These are phyloP conservation scores for Cyprinella venusta DNA, from an alignment of 2,797 vertebrate genomes.

Conservation along the genomic window DNA sequence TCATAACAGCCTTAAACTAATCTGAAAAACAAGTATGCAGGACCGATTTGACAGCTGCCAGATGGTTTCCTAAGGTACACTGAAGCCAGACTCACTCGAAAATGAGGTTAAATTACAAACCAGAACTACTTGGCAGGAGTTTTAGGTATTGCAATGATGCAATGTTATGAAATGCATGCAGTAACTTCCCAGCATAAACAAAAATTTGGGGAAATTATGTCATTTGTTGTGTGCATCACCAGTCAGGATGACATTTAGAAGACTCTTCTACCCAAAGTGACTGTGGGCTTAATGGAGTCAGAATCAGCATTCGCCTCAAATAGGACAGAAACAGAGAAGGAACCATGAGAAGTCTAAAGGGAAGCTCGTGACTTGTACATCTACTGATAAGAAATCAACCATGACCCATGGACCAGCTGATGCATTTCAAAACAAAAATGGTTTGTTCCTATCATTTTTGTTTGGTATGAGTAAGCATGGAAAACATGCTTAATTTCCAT, in stretches of 20 bases:
- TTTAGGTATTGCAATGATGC: constrained; percentile 29
- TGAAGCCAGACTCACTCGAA: background rate
- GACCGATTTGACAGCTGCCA: background rate
- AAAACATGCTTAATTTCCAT: constrained; percentile 26
- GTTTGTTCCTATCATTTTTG: background rate
- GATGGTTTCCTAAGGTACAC: background rate
- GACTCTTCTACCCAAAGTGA: background rate
- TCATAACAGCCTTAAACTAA: background rate
- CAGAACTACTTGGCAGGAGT: constrained; percentile 4
- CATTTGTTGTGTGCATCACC: constrained; percentile 10
- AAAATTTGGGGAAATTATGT: background rate
- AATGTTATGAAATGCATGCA: constrained; percentile 30
- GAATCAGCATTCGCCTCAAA: background rate
- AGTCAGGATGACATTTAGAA: constrained; percentile 1
- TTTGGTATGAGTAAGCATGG: background rate
- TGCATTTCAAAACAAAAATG: background rate
- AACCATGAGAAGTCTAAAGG: background rate
- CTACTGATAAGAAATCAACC: background rate
- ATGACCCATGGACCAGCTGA: background rate
- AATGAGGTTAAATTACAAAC: background rate
- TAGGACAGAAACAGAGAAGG: background rate
- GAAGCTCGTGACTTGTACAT: background rate
- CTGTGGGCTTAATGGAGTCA: background rate
- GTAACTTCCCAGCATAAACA: constrained; percentile 9
- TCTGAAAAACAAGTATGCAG: background rate